Base-by-base conservation (phyloP, 1,140 invertebrate species). In the Scaptodrosophila lebanonensis region DNA sequence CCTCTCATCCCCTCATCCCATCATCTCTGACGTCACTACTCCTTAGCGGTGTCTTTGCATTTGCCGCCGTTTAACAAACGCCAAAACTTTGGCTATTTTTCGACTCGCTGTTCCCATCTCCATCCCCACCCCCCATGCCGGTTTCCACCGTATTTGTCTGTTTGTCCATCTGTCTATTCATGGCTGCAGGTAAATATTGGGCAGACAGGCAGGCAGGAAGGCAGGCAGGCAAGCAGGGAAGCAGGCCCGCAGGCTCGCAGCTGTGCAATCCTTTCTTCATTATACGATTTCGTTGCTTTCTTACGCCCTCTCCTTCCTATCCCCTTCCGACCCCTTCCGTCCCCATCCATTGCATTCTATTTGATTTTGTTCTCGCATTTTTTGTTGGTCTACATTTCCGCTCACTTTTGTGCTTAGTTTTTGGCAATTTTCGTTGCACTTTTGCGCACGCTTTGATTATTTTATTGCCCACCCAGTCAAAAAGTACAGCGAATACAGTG, bases 381-480 rank as follows among this genome's bases (percentile, higher is more conserved):
- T 22, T 15, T 27, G 29, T 66, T 25, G 22, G 22, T 25, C 3
- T 25, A n/a, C 44, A 48, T 27, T 36, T 33, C 70, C 54, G 57
- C 58, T 76, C 63, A 72, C 63, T 72, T 77, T 77, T 77, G 72
- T 64, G 63, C 66, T 66, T 62, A 67, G 58, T 64, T 77, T 77
- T 77, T 77, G 72, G 67, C 72, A 79, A 72, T 79, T 79, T 53
- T 73, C 68, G 49, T 73, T 79, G 73, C 73, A 79, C 68, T 79
- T 79, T 79, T 73, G 64, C 82, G 73, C 73, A 73, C 68, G 73
- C 73, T 82, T 79, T 79, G 68, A 79, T 79, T 79, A 79, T 79
- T 79, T 79, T 79, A 79, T 79, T 79, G 73, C 72, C 67, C 40
- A 17, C n/a, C 22, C 27, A 25, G 27, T 11, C n/a, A n/a, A n/a